Base-by-base conservation (phyloP, 1,140 invertebrate species). In the Caerostris darwini region DNA sequence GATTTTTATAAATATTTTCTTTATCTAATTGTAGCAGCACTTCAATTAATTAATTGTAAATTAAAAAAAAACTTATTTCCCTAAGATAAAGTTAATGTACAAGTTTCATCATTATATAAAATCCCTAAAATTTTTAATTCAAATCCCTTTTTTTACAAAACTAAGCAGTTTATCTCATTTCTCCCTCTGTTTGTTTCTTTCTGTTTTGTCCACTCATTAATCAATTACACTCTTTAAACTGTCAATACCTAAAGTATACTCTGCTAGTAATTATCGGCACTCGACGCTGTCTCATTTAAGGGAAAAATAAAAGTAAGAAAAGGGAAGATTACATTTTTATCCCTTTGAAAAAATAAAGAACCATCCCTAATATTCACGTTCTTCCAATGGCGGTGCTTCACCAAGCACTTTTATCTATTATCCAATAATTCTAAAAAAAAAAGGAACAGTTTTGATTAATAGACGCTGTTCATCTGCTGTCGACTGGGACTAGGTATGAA, bases 181-280 rank as follows among this genome's bases (percentile, higher is more conserved):
- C 34, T 77, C 50, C 34, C 14, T 77, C 69, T 77, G 69, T 34
- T 77, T 77, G 2, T 14, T 12, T 14, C 17, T 5, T 8, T 5
- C 8, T 14, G 10, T 77, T 10, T 77, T 77, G 10, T 77, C 69
- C 3, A 7, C 3, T 5, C 69, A 77, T 53, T 50, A 77, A 77
- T 77, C 69, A 77, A 77, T 77, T 53, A 53, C 69, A 77, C 69
- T 77, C 69, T 77, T 77, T 77, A 77, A 77, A 50, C 69, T 77
- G 69, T 77, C 69, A 77, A 77, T 77, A 50, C 3, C 69, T 12
- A 34, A 34, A 77, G 3, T 77, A 14, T 10, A 14, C 69, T 3
- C 3, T 12, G 50, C 50, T 19, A 77, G 34, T 77, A 77, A 77
- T 77, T 77, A 77, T 50, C 53, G 69, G 69, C 50, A 53, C 69